Evolutionary conservation across 2,113 vertebrate genomes (phyloP).

Genomic region (Dunckerocampus dactyliophorus): DNA sequence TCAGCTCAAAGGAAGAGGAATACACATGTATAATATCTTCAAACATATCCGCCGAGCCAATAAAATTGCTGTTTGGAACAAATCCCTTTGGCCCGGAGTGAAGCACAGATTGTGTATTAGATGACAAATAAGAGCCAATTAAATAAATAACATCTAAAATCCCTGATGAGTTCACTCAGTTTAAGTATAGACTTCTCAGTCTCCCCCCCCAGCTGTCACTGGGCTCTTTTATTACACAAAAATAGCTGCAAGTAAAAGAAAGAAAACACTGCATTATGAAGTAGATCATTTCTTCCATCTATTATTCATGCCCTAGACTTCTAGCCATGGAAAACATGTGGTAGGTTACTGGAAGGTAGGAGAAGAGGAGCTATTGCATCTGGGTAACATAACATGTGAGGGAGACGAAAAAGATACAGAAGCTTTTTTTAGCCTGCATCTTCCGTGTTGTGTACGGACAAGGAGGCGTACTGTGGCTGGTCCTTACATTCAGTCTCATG

Average conservation of each 20-base stretch:
- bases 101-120: slow-evolving; percentile 33
- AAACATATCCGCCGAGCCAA: slow-evolving; percentile 10
- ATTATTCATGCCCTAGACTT: slow-evolving; percentile 50
- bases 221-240: slow-evolving; percentile 22
- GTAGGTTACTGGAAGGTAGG: slow-evolving; percentile 21
- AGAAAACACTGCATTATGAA: slow-evolving; percentile 48
- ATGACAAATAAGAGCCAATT: slow-evolving; percentile 47
- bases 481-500: slow-evolving; percentile 10
- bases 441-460: slow-evolving; percentile 19
- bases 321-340: slow-evolving; percentile 27
- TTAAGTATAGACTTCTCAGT: slow-evolving; percentile 32
- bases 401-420: slow-evolving; percentile 33
- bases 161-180: slow-evolving; percentile 39
- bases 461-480: too few relatives aligned
- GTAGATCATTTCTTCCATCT: slow-evolving; percentile 48
- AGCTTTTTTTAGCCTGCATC: slow-evolving; percentile 21
- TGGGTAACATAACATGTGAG: slow-evolving; percentile 23
- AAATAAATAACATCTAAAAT: slow-evolving; percentile 53
- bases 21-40: neutral
- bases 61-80: slow-evolving; percentile 30
- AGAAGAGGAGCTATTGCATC: slow-evolving; percentile 24
- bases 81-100: slow-evolving; percentile 26
- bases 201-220: slow-evolving; percentile 6
- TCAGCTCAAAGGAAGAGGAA: too few relatives aligned
- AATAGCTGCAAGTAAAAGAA: slow-evolving; percentile 55